Percentiles rank a stretch among this genome's conserved stretches.
Evolutionary conservation across 1,140 invertebrate species (phyloP).

Genomic region (Zaprionus kolodkinae): DNA sequence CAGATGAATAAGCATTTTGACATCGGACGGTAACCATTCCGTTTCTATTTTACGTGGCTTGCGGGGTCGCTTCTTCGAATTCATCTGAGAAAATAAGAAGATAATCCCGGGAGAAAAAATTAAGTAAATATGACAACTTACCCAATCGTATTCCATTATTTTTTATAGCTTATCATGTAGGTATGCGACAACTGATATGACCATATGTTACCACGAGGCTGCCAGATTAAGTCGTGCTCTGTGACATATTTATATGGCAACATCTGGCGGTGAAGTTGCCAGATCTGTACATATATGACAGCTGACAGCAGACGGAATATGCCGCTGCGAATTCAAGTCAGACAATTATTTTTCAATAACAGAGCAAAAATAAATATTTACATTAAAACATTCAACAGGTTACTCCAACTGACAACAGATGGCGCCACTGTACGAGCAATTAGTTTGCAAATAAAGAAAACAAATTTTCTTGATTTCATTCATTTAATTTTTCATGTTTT

Average conservation of each 20-base stretch:
- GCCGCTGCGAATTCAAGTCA: not conserved
- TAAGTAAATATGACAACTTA: not conserved
- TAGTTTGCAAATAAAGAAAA: not conserved
- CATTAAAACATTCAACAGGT: not conserved
- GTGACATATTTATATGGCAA: slow-evolving; percentile 27
- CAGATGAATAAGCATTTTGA: slow-evolving; percentile 30
- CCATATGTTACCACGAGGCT: slow-evolving; percentile 10
- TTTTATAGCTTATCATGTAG: not conserved
- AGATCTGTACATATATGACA: slow-evolving; percentile 14
- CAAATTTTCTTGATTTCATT: not conserved
- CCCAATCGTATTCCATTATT: slow-evolving; percentile 25
- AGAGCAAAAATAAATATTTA: not conserved
- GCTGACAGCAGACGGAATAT: not conserved
- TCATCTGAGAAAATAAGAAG: slow-evolving; percentile 1
- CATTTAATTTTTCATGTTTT: slow-evolving; percentile 38
- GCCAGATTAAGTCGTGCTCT: slow-evolving; percentile 14
- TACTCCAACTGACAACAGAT: slow-evolving; percentile 5
- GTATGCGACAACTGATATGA: slow-evolving; percentile 14
- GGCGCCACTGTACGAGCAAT: not conserved
- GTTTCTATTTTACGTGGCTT: slow-evolving; percentile 24
- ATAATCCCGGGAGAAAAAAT: not conserved
- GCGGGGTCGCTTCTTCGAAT: slow-evolving; percentile 11
- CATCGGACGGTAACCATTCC: slow-evolving; percentile 29
- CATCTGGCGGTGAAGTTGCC: slow-evolving; percentile 32
- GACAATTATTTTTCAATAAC: not conserved